Base-by-base conservation (phyloP, 2,888 invertebrate genomes). In the Diarsia dahlii region DNA sequence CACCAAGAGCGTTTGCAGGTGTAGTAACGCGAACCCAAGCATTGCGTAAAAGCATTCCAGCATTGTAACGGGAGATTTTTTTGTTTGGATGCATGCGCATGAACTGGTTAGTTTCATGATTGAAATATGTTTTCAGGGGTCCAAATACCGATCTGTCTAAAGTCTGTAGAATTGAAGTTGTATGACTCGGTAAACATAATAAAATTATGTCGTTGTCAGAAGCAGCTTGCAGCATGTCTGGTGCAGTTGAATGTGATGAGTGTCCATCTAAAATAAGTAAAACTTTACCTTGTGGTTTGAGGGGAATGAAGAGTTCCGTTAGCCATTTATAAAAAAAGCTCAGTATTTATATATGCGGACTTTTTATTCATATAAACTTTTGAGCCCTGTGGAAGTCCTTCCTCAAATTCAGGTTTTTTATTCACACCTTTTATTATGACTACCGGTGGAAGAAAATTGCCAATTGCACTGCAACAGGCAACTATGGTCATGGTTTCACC, bases 241-340 rank as follows among this genome's bases (percentile, higher is more conserved):
- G 63, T 63, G 63, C 63, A 8, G 63, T 13, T 63, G 58, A 58
- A 46, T 71, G 50, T 15, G 65, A 64, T 45, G 69, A 68, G 23
- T 63, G 54, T 28, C 63, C 71, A 50, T 71, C 52, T 50, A 63
- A 62, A 62, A 71, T 63, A 60, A 71, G 62, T 34, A 71, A 18
- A 52, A 71, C 48, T 45, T 71, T 71, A 52, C 62, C 71, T 39
- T 39, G 62, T 39, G 71, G 71, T 8, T 63, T 63, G 8, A 50
- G 13, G 39, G 71, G 39, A n/a, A 64, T 64, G 63, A 64, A 64
- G 46, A n/a, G 45, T 64, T 64, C 45, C 6, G 63, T 64, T 2
- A 64, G 63, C 63, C 63, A 64, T 8, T 64, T 46, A 64, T 45
- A 64, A n/a, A 64, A 64, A 46, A 64, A n/a, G 45, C 15, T 46